Conservation (phyloP, 2,113 vertebrate genomes). For the Tonatia bakeri region DNA sequence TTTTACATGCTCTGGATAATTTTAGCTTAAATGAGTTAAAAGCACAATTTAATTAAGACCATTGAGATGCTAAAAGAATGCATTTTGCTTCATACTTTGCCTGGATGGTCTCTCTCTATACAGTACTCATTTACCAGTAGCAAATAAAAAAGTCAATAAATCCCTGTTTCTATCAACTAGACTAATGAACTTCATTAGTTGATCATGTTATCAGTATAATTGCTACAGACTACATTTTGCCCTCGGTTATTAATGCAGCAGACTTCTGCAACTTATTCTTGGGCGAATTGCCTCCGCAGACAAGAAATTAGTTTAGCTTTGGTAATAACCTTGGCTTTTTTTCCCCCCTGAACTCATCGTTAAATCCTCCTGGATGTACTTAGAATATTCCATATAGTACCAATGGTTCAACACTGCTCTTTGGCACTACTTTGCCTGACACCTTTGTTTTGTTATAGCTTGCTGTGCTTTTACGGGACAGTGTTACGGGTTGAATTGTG, state of each 20-base stretch:
- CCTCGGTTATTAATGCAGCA: constrained; percentile 66
- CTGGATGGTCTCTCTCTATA: background rate
- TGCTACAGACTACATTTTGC: constrained; percentile 64
- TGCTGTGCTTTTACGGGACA: background rate
- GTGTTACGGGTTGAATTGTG: background rate
- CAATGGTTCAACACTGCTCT: background rate
- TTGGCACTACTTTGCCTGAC: background rate
- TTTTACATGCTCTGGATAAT: constrained; percentile 61
- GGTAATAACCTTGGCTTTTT: background rate
- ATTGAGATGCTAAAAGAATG: constrained; percentile 22
- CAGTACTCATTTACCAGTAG: constrained; percentile 48
- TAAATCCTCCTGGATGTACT: background rate
- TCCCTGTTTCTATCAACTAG: constrained; percentile 64
- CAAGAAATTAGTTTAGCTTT: constrained; percentile 2
- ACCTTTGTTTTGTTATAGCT: background rate
- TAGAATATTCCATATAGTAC: background rate
- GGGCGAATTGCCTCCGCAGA: constrained; percentile 3
- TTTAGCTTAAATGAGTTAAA: constrained; percentile 73
- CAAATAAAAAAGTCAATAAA: constrained; percentile 66
- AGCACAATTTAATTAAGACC: constrained; percentile 69
- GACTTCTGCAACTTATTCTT: constrained; percentile 42
- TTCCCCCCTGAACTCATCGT: background rate
- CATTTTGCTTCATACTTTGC: constrained; percentile 50
- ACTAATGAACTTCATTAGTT: constrained; percentile 55
- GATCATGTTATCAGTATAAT: constrained; percentile 68